A percentile compares a stretch with the other conserved stretches of the same genome.
Conservation (phyloP, 2,888 invertebrate species). For the Tenthredo notha region DNA sequence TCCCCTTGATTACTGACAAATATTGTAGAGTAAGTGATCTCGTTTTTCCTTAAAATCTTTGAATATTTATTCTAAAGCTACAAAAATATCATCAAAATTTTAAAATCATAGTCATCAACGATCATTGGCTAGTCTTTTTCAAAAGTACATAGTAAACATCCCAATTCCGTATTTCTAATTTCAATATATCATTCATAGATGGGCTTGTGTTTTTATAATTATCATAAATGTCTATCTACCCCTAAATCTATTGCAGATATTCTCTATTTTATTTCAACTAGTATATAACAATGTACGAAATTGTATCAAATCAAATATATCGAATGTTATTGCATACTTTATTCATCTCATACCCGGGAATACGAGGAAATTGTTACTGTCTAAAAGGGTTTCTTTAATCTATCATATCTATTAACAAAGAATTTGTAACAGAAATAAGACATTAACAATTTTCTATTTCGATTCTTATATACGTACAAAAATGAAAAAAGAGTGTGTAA, state of each 20-base stretch:
- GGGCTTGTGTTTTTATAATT: slow-evolving; percentile 25
- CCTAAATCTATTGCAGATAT: slow-evolving; percentile 6
- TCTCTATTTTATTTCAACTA: slow-evolving; percentile 11
- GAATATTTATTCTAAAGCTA: no score
- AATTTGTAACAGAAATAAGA: neutral
- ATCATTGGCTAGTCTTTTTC: neutral
- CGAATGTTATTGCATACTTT: slow-evolving; percentile 36
- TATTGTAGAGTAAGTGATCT: slow-evolving; percentile 25
- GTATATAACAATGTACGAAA: slow-evolving; percentile 24
- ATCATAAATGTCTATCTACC: neutral
- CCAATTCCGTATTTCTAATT: neutral
- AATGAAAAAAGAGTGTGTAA: neutral
- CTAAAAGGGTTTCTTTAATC: neutral
- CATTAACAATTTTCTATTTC: slow-evolving; percentile 23
- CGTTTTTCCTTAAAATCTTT: neutral
- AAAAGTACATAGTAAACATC: neutral
- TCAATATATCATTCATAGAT: neutral
- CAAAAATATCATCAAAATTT: no score
- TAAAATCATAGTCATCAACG: neutral
- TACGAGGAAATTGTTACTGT: slow-evolving; percentile 30
- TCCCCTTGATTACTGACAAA: neutral
- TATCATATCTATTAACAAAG: neutral
- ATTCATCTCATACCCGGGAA: neutral
- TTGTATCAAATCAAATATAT: slow-evolving; percentile 54
- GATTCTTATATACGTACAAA: neutral